These are phyloP conservation scores for Mirza zaza DNA, from an alignment of 2,113 vertebrate species.

Conservation along the genomic window DNA sequence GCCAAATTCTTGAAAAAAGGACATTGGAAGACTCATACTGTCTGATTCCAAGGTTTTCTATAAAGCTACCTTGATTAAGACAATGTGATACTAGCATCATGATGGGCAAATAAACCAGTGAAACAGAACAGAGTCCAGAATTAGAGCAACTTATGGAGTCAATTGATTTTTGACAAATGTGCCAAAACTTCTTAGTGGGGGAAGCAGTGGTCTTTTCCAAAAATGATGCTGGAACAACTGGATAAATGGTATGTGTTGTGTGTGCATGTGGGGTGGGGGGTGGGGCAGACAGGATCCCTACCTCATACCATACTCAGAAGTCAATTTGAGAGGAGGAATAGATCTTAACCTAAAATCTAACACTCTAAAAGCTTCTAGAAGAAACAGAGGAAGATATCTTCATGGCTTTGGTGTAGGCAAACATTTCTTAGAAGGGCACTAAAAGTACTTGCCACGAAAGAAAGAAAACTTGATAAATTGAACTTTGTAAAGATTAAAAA, in stretches of 20 bases:
- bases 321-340: neutral
- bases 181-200: neutral
- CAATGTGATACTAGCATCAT: neutral
- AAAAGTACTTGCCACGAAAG: neutral
- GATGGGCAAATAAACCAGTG: neutral
- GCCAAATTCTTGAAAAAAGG: neutral
- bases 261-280: fast-evolving
- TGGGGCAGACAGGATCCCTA: neutral
- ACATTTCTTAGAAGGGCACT: neutral
- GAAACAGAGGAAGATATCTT: neutral
- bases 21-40: neutral
- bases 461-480: neutral
- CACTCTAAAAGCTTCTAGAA: neutral
- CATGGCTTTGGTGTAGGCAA: neutral
- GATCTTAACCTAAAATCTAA: neutral
- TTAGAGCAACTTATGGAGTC: neutral
- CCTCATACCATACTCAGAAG: neutral
- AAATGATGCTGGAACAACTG: neutral
- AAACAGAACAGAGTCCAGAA: neutral
- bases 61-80: neutral
- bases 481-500: neutral
- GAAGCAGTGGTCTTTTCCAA: neutral
- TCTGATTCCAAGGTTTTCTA: neutral
- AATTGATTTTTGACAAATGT: neutral
- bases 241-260: neutral